Evolutionary conservation across 1,140 invertebrate genomes (phyloP).

Genomic region (Papilio polyxenes): DNA sequence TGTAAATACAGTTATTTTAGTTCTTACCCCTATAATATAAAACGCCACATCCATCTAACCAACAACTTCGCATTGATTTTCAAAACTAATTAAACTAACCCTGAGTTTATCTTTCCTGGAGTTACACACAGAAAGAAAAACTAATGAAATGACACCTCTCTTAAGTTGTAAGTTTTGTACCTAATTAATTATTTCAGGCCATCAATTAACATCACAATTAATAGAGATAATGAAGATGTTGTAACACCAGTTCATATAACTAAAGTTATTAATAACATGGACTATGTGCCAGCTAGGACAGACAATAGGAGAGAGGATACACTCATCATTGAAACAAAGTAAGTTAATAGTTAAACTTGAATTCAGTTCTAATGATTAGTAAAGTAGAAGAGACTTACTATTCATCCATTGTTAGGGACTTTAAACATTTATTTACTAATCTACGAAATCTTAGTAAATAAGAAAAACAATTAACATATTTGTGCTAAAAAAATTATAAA

Average conservation of each 20-base stretch:
- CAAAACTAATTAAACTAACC: too few relatives aligned
- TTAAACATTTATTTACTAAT: background rate
- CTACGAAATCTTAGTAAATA: too few relatives aligned
- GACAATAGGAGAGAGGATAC: conserved; percentile 55
- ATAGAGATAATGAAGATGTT: conserved; percentile 56
- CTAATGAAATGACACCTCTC: background rate
- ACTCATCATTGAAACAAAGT: conserved; percentile 69
- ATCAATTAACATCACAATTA: background rate
- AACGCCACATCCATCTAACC: too few relatives aligned
- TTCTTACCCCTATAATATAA: background rate
- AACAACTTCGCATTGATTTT: too few relatives aligned
- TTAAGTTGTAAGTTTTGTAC: background rate
- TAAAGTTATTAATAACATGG: conserved; percentile 64
- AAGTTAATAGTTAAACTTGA: conserved; percentile 42
- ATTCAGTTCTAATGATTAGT: background rate
- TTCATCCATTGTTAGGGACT: background rate
- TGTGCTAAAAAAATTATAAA: background rate
- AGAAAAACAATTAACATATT: too few relatives aligned
- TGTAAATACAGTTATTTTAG: background rate
- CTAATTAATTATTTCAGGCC: background rate
- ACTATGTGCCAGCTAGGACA: conserved; percentile 59
- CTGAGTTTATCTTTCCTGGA: too few relatives aligned
- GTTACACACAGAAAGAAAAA: background rate
- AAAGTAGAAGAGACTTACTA: too few relatives aligned
- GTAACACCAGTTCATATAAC: conserved; percentile 55